Percentiles rank a stretch among this genome's conserved stretches.
Conservation (phyloP, 2,888 invertebrate species). For the Pycnomerus fuliginosus region DNA sequence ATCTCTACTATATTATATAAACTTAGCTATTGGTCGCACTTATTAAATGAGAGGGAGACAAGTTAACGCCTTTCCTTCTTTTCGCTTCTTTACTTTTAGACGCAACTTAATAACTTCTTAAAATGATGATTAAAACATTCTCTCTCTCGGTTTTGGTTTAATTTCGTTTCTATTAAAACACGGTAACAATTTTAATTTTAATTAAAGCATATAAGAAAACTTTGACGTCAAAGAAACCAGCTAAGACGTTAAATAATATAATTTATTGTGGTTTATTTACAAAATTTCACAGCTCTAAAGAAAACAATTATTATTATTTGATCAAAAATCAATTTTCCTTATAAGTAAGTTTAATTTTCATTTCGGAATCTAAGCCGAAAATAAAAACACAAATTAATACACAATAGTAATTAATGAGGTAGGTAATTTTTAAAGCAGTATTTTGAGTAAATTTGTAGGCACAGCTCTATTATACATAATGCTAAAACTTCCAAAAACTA, state of each 20-base stretch:
- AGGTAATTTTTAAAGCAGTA: too few relatives aligned
- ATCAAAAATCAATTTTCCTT: conserved; percentile 18
- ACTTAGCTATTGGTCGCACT: conserved; percentile 52
- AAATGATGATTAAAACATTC: conserved; percentile 46
- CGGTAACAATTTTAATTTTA: conserved; percentile 44
- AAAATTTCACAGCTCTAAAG: conserved; percentile 52
- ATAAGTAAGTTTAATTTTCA: too few relatives aligned
- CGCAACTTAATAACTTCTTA: conserved; percentile 46
- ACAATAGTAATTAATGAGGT: too few relatives aligned
- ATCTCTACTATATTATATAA: conserved; percentile 55
- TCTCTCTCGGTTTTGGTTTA: conserved; percentile 45
- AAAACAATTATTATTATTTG: conserved; percentile 33
- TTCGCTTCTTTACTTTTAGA: conserved; percentile 27
- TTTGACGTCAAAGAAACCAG: conserved; percentile 30
- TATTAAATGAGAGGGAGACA: conserved; percentile 51
- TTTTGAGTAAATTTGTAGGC: too few relatives aligned
- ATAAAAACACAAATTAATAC: too few relatives aligned
- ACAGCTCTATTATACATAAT: too few relatives aligned
- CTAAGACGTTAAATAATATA: conserved; percentile 35
- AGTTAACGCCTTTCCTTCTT: conserved; percentile 29
- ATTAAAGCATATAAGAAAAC: conserved; percentile 40
- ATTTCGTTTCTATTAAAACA: conserved; percentile 43
- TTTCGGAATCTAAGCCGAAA: too few relatives aligned
- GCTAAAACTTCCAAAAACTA: too few relatives aligned
- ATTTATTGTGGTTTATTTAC: conserved; percentile 52